phyloP scores from a whole-genome alignment of 1,140 invertebrate genomes.

The Drosophila malerkotliana region DNA sequence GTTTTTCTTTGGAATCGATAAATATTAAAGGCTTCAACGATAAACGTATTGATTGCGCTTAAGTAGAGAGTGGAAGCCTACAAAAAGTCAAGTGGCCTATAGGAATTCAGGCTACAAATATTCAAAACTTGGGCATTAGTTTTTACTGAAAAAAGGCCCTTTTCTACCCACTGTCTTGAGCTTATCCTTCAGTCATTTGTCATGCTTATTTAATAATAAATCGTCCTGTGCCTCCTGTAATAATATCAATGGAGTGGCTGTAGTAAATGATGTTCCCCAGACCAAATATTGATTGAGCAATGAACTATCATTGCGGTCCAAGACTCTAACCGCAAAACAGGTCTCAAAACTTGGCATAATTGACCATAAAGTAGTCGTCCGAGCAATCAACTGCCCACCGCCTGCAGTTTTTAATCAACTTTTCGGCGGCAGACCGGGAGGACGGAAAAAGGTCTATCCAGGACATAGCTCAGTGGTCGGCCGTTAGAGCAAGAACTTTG shows the following conservation, averaged over 20 bases:
- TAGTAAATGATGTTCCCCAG: conserved; percentile 35
- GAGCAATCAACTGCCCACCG: conserved; percentile 37
- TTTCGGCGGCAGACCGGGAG: conserved; percentile 5
- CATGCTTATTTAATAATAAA: conserved; percentile 63
- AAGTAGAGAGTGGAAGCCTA: conserved; percentile 1
- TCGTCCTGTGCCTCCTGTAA: conserved; percentile 38
- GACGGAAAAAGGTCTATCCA: conserved; percentile 37
- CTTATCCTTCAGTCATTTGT: conserved; percentile 45
- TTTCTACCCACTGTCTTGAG: not conserved
- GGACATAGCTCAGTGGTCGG: conserved; percentile 68
- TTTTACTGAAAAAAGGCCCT: not conserved
- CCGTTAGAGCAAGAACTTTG: conserved; percentile 60
- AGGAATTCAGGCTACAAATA: too few species aligned
- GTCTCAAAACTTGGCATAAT: conserved; percentile 38
- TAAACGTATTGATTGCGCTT: conserved; percentile 33
- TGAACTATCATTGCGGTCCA: conserved; percentile 47
- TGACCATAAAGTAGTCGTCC: conserved; percentile 36
- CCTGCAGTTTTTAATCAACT: conserved; percentile 68
- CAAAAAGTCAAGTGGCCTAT: too few species aligned
- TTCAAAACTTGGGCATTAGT: not conserved
- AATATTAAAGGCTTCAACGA: conserved; percentile 37
- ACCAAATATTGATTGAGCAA: conserved; percentile 51
- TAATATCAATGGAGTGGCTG: conserved; percentile 62
- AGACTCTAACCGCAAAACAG: conserved; percentile 14
- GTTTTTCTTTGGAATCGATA: conserved; percentile 41